A percentile compares a stretch with the other conserved stretches of the same genome.
Evolutionary conservation across 92 coral and sea anemone species (phyloP).

Genomic region (Epizoanthus ramosus): DNA sequence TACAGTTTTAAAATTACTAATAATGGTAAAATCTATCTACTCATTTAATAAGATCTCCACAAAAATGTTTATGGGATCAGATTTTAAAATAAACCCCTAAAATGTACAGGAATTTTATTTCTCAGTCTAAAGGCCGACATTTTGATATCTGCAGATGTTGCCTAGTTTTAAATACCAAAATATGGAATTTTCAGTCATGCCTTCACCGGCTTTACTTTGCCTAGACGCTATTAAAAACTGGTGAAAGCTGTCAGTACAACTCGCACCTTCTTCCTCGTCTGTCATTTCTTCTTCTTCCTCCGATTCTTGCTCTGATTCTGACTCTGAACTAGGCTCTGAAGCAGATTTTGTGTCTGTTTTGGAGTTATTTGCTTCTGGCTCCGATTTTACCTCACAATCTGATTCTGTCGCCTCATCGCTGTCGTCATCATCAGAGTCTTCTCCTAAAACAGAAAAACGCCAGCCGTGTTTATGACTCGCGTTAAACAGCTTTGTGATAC

Average conservation of each 20-base stretch:
- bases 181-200: too few relatives aligned
- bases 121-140: too few relatives aligned
- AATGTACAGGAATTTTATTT: too few relatives aligned
- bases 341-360: conserved; percentile 5
- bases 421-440: conserved; percentile 8
- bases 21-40: too few relatives aligned
- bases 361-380: not conserved
- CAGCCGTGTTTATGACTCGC: conserved; percentile 41
- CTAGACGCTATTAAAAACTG: too few relatives aligned
- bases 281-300: conserved; percentile 16
- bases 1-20: too few relatives aligned
- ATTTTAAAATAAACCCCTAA: too few relatives aligned
- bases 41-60: too few relatives aligned
- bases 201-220: too few relatives aligned
- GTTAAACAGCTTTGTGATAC: not conserved
- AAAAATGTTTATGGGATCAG: too few relatives aligned
- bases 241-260: conserved; percentile 15
- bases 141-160: too few relatives aligned
- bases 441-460: conserved; percentile 42
- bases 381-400: conserved; percentile 12
- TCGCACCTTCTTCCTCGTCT: conserved; percentile 24
- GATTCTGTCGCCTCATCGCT: conserved; percentile 5
- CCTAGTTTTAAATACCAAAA: too few relatives aligned
- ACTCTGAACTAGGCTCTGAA: conserved; percentile 14
- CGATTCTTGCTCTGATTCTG: conserved; percentile 18